Base-by-base conservation (phyloP, 2,888 invertebrate species). In the Oxycera nigricornis region DNA sequence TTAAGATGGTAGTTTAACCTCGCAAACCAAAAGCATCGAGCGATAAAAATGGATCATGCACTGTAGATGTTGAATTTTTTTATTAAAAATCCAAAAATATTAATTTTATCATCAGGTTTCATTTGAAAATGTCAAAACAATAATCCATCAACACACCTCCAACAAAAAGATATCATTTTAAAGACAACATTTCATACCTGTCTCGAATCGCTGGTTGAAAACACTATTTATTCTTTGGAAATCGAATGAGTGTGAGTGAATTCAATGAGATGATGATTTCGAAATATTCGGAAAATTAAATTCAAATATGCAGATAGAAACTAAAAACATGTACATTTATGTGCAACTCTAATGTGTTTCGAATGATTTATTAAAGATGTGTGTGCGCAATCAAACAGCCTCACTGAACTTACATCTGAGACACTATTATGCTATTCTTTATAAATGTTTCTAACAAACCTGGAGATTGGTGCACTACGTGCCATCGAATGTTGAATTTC, bases 401-500 rank as follows among this genome's bases (percentile, higher is more conserved):
- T 41, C 41, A 65, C 65, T 39, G 11, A 24, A 41, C 9, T 65
- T 30, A 65, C 65, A 65, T 65, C 30, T 65, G 41, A 46, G 17
- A 46, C 17, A 46, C 17, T 17, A 46, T n/a, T 7, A 46, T 46
- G 4, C 46, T n/a, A 14, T 14, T 17, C 3, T 11, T 46, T n/a
- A n/a, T n/a, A n/a, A n/a, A n/a, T n/a, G n/a, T n/a, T n/a, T n/a
- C n/a, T 55, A 9, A 55, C 50, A 52, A 41, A 85, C 84, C 84
- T 84, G 79, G 84, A 83, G 77, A 81, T 79, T 72, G 84, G 83
- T 80, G 84, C 82, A n/a, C 83, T 82, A 74, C 84, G 82, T 72
- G 83, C 84, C 79, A 84, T 80, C 78, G 84, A 82, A 78, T 57
- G 79, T 79, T 89, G 86, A 74, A 87, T 85, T 80, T 90, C 90